Conservation (phyloP, 1,140 invertebrate genomes). For the Nephotettix cincticeps region DNA sequence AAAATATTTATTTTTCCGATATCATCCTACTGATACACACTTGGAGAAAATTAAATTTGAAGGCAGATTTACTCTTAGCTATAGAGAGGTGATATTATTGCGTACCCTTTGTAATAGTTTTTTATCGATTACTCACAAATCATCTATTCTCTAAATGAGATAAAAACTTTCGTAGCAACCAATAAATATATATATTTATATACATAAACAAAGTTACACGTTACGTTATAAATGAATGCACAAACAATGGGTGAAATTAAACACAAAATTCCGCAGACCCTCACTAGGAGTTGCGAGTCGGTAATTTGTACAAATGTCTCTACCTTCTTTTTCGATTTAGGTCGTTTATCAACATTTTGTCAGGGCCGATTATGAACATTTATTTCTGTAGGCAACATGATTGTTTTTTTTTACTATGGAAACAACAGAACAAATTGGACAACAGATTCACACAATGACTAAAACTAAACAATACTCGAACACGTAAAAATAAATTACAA, state of each 20-base stretch:
- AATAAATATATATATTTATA: background rate
- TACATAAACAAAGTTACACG: background rate
- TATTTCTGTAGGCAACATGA: background rate
- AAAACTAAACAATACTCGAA: background rate
- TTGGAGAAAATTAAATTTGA: conserved; percentile 16
- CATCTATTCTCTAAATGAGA: conserved; percentile 1
- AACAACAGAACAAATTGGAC: background rate
- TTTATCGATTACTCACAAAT: background rate
- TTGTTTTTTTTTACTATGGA: background rate
- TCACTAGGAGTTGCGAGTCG: background rate
- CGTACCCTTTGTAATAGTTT: conserved; percentile 10
- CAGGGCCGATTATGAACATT: background rate
- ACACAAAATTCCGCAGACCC: background rate
- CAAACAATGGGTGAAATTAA: background rate
- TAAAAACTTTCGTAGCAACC: conserved; percentile 2
- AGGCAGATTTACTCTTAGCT: conserved; percentile 21
- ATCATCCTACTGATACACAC: conserved; percentile 18
- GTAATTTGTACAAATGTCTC: background rate
- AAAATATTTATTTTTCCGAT: conserved; percentile 22
- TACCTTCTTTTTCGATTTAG: background rate
- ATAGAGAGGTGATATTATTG: conserved; percentile 22
- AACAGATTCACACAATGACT: background rate
- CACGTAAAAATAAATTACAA: background rate
- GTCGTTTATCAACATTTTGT: background rate
- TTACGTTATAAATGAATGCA: background rate